Evolutionary conservation across 1,140 invertebrate genomes (phyloP), one percentile per base, ranked within the genome.

Genomic region (Babylonia areolata): DNA sequence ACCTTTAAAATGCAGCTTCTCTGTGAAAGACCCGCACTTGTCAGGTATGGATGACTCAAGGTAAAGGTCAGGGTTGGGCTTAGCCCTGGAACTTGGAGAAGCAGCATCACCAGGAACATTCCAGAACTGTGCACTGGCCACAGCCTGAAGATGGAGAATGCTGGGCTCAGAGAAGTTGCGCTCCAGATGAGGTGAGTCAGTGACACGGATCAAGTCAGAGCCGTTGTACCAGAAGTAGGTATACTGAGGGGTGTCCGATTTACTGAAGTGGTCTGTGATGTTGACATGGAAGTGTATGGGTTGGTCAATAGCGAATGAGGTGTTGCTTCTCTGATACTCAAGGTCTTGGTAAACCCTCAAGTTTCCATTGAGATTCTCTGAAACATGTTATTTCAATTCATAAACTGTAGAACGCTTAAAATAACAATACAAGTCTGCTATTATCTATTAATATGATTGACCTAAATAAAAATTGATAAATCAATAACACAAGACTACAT

Each of bases 1-100:
- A 80, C 78, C 78, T 54, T 80, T 80, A 39, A 80, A 80, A 33
- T 39, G 31, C 51, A 80, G 46, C n/a, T 54, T 58, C 46, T 80
- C 40, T 12, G 12, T 6, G 35, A 80, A 80, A 33, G 46, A 35
- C 12, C 78, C 78, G 31, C 3, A 2, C 78, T 80, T 80, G 11
- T 31, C n/a, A 12, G 6, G 9, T 28, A 23, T 79, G 77, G 37
- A 28, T 15, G 77, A 23, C n/a, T n/a, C n/a, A n/a, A n/a, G n/a
- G n/a, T n/a, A n/a, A n/a, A n/a, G n/a, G n/a, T n/a, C n/a, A n/a
- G n/a, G n/a, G n/a, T n/a, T n/a, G n/a, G n/a, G n/a, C n/a, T n/a
- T n/a, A n/a, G n/a, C n/a, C n/a, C n/a, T n/a, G n/a, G 23, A 20
- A 39, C 17, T 9, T 2, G 20, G 17, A n/a, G 39, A 40, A 79